Conservation (phyloP, 2,888 invertebrate species). For the Ceriagrion tenellum region DNA sequence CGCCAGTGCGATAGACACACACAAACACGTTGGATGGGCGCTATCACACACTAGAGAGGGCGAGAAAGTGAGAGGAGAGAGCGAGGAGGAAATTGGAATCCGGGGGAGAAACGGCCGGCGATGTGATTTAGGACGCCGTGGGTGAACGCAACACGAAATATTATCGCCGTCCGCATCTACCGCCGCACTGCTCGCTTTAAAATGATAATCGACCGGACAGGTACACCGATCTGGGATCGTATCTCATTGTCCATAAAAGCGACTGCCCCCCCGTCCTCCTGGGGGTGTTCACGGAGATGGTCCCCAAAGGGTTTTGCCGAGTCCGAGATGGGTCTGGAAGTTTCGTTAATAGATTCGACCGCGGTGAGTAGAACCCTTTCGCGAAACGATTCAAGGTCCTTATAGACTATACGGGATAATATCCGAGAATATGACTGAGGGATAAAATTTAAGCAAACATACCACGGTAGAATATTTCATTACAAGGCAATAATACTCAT, state of each 20-base stretch:
- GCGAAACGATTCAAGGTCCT: background rate
- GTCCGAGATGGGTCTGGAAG: background rate
- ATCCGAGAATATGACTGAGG: too few species aligned
- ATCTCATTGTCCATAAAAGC: background rate
- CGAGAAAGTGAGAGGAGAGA: background rate
- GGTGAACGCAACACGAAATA: background rate
- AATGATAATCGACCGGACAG: background rate
- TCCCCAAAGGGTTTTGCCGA: too few species aligned
- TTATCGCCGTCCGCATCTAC: background rate
- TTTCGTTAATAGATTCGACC: background rate
- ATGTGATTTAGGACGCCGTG: background rate
- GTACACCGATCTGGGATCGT: background rate
- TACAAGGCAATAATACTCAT: too few species aligned
- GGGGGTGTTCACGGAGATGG: background rate
- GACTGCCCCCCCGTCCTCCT: background rate
- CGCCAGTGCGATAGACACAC: slow-evolving; percentile 13
- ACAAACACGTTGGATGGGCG: background rate
- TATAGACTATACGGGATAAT: background rate
- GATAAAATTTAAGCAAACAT: too few species aligned
- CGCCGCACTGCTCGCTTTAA: background rate
- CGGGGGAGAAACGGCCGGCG: background rate
- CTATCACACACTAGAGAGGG: background rate
- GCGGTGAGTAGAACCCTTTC: background rate
- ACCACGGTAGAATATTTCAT: too few species aligned
- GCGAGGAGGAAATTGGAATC: slow-evolving; percentile 25